Base-by-base conservation (phyloP, 2,113 vertebrate genomes). In the Pollimyrus isidori region DNA sequence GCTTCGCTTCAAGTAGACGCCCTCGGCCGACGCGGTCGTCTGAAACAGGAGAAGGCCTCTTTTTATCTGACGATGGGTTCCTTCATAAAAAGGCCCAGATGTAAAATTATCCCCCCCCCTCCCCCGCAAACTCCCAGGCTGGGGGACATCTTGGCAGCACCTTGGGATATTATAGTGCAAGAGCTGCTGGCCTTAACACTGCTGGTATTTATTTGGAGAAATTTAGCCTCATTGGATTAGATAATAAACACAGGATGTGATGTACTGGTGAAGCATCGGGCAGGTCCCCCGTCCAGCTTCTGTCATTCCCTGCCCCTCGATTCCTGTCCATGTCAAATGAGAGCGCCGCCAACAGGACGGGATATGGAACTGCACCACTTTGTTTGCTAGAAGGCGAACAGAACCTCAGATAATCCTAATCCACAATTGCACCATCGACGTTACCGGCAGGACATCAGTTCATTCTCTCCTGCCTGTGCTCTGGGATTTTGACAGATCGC, bases 21-120 rank as follows among this genome's bases (percentile, higher is more conserved):
- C 48, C 62, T 87, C 45, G 5, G 48, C 48, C 1, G 30, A 87
- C 42, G 19, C 39, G 9, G 87, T 76, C 48, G 49, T 26, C 19
- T 76, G 65, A 52, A 76, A 86, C 45, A 10, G 2, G 19, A 49
- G 56, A 73, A 9, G 23, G 83, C 19, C 56, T 86, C 35, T 80
- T 42, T 80, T 80, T 13, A 80, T 80, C 30, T 42, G 73, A 17
- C 35, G 35, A 42, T 42, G 73, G 35, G 21, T 23, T 46, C 21
- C 42, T 84, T 84, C n/a, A 46, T 46, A 45, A 84, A 84, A 84
- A 84, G 82, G 15, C 82, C 82, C 82, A 84, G 82, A 84, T n/a
- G 39, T 46, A 48, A 84, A 84, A 48, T 84, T 84, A 48, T 84
- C 23, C 21, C 21, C 45, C 62, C 26, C 1, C 62, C 26, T 1